Evolutionary conservation across 2,888 invertebrate species (phyloP).

Genomic region (Phortica okadai): DNA sequence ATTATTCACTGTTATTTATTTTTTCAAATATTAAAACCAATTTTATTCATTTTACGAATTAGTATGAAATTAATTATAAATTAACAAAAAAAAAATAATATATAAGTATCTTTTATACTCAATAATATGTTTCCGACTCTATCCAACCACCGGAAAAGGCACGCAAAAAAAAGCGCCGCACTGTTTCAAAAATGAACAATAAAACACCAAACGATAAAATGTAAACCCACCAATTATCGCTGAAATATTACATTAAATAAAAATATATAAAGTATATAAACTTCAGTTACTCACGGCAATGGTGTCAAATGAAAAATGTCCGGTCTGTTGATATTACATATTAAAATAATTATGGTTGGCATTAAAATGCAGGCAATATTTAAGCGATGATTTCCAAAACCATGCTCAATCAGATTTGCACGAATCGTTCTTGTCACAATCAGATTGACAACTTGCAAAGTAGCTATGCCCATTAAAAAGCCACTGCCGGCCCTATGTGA

Average conservation of each 20-base stretch:
- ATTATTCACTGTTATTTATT: too few species aligned
- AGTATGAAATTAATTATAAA: too few species aligned
- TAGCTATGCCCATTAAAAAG: conserved; percentile 38
- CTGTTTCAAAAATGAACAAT: conserved; percentile 40
- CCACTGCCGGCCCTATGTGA: conserved; percentile 29
- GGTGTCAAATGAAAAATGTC: conserved; percentile 13
- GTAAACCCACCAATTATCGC: not conserved
- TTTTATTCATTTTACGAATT: too few species aligned
- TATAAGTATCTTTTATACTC: not conserved
- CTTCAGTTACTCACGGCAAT: conserved; percentile 41
- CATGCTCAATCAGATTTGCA: conserved; percentile 47
- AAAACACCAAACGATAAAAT: conserved; percentile 38
- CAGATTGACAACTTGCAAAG: conserved; percentile 52
- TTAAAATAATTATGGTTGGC: conserved; percentile 8
- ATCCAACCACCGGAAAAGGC: conserved; percentile 50
- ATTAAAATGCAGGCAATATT: conserved; percentile 42
- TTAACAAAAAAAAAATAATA: not conserved
- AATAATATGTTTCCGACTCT: conserved; percentile 39
- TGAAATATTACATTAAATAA: not conserved
- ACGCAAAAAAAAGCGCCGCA: conserved; percentile 46
- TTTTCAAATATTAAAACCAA: too few species aligned
- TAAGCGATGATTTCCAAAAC: conserved; percentile 47
- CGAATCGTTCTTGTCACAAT: conserved; percentile 50
- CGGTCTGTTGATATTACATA: conserved; percentile 15
- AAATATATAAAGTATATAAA: too few species aligned